Conservation (phyloP, 2,113 vertebrate species). For the Trochalopteron elliotii region DNA sequence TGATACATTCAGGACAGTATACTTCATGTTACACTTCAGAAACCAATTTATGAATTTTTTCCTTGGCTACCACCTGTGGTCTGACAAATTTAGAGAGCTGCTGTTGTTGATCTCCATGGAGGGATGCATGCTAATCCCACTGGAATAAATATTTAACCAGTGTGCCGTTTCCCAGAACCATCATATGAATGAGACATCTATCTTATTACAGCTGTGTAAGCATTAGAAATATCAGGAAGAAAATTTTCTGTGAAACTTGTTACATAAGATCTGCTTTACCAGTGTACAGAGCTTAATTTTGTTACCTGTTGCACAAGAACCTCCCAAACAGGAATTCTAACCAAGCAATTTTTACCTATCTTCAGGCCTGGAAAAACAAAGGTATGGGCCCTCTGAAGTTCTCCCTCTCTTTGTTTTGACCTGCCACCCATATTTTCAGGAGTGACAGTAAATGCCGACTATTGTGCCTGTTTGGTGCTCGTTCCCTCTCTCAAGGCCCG, state of each 20-base stretch:
- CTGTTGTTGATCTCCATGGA: background rate
- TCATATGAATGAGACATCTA: background rate
- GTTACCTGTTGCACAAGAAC: background rate
- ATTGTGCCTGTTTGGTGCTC: background rate
- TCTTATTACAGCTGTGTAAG: background rate
- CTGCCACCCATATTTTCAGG: background rate
- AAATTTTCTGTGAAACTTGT: background rate
- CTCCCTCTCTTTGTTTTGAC: background rate
- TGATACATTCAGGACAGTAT: background rate
- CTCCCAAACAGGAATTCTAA: background rate
- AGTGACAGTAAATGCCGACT: background rate
- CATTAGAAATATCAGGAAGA: background rate
- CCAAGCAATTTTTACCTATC: background rate
- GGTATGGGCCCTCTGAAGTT: background rate
- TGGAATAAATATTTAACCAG: background rate
- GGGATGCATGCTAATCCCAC: background rate
- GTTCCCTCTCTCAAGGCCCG: background rate
- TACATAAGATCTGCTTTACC: background rate
- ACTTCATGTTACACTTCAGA: background rate
- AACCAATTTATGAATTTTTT: background rate
- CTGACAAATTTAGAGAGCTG: background rate
- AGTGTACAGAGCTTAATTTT: background rate
- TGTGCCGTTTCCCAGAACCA: background rate
- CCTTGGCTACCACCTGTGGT: background rate
- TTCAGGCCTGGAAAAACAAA: background rate